Conservation (phyloP, 2,797 vertebrate species). For the Pseudochromis fuscus region DNA sequence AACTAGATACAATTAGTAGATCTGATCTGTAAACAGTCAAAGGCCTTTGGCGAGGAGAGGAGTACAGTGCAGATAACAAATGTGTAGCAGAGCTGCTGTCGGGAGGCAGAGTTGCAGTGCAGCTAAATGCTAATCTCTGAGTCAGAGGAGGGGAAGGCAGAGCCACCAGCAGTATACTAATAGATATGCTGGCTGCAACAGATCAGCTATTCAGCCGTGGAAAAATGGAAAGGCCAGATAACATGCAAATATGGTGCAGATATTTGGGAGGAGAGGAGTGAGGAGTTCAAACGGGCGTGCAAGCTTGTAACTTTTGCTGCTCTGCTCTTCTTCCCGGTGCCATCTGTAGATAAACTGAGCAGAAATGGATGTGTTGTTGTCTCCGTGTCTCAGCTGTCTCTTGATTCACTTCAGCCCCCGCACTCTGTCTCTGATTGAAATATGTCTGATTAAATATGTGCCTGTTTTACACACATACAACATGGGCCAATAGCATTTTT, state of each 20-base stretch:
- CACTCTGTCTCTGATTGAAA: too few relatives aligned
- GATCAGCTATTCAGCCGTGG: constrained; percentile 49
- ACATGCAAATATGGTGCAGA: constrained; percentile 49
- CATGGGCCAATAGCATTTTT: too few relatives aligned
- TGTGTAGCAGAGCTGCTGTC: constrained; percentile 23
- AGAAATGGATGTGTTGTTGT: too few relatives aligned
- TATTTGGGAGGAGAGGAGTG: not conserved
- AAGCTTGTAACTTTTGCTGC: not conserved
- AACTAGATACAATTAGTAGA: not conserved
- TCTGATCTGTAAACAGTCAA: not conserved
- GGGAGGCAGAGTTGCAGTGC: constrained; percentile 29
- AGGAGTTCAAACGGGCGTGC: constrained; percentile 16
- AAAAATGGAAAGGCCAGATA: constrained; percentile 54
- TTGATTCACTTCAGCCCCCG: too few relatives aligned
- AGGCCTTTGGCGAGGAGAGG: not conserved
- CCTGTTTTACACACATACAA: too few relatives aligned
- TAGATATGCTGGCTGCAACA: constrained; percentile 49
- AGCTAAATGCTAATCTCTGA: constrained; percentile 53
- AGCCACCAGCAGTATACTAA: constrained; percentile 48
- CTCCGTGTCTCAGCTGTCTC: too few relatives aligned
- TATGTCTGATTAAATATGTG: too few relatives aligned
- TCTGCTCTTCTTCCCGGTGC: not conserved
- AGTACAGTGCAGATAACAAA: not conserved
- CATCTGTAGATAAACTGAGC: constrained; percentile 8
- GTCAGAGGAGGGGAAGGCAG: constrained; percentile 34